phyloP scores from a whole-genome alignment of 2,797 vertebrate species.

The Gobio occitaniae region DNA sequence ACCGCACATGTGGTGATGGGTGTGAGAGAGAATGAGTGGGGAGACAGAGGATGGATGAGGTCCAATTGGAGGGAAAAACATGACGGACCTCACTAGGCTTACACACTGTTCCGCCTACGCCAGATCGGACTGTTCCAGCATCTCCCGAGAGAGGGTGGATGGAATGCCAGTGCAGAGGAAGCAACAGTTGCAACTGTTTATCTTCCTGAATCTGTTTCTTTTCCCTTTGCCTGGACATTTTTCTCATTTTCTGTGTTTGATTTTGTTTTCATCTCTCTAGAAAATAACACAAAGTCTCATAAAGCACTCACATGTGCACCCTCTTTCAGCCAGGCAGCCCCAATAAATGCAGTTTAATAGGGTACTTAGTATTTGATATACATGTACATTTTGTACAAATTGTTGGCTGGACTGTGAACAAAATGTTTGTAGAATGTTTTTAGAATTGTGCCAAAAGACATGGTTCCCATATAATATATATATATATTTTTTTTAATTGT shows the following conservation, averaged over 20 bases:
- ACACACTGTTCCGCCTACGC: slow-evolving; percentile 42
- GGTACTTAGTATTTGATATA: slow-evolving; percentile 8
- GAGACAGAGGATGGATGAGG: slow-evolving; percentile 52
- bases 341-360: slow-evolving; percentile 1
- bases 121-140: slow-evolving; percentile 49
- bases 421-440: not conserved
- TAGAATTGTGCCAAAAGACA: not conserved
- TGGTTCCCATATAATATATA: not conserved
- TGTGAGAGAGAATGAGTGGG: slow-evolving; percentile 57
- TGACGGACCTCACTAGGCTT: slow-evolving; percentile 44
- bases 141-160: slow-evolving; percentile 55
- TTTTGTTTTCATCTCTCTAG: slow-evolving; percentile 25
- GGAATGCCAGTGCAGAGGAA: slow-evolving; percentile 54
- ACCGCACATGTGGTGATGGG: slow-evolving; percentile 10
- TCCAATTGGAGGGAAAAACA: slow-evolving; percentile 57
- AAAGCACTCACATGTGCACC: not conserved
- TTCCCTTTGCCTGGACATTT: not conserved
- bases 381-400: not conserved
- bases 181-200: slow-evolving; percentile 57
- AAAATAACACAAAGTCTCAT: slow-evolving; percentile 1
- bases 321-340: not conserved
- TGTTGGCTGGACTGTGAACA: not conserved
- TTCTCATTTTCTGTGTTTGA: slow-evolving; percentile 18
- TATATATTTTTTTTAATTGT: not conserved
- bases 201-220: slow-evolving; percentile 54